Evolutionary conservation across 1,140 invertebrate genomes (phyloP).

Genomic region (Sarcophaga bullata): DNA sequence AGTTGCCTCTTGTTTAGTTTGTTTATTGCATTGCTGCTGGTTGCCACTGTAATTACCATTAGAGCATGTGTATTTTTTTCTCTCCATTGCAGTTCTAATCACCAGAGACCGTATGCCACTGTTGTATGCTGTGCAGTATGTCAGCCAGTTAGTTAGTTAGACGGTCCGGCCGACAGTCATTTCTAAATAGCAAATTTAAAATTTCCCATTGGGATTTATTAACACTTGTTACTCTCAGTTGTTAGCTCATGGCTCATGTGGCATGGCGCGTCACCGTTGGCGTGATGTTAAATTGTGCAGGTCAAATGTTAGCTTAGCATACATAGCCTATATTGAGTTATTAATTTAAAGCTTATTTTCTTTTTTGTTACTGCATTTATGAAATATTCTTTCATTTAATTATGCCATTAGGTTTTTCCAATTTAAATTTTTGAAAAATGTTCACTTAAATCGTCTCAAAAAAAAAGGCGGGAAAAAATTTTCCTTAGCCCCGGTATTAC

Average conservation of each 20-base stretch:
- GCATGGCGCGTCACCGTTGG: neutral
- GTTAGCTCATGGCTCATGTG: neutral
- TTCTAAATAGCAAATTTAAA: slow-evolving; percentile 4
- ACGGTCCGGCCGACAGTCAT: neutral
- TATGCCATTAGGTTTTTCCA: too few species aligned
- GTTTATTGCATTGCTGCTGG: neutral
- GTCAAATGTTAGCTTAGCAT: neutral
- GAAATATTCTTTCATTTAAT: too few species aligned
- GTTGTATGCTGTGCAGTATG: neutral
- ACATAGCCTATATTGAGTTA: neutral
- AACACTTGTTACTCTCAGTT: neutral
- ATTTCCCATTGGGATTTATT: neutral
- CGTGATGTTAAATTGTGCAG: neutral
- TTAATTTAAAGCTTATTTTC: neutral
- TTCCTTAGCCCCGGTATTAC: too few species aligned
- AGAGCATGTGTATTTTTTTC: too few species aligned
- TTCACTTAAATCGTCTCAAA: too few species aligned
- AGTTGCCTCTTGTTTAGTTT: too few species aligned
- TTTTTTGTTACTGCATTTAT: too few species aligned
- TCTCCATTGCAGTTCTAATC: neutral
- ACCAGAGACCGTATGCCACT: neutral
- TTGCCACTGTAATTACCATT: slow-evolving; percentile 8
- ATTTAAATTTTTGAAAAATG: too few species aligned
- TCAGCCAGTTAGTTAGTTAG: neutral
- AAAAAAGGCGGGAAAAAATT: too few species aligned